Evolutionary conservation across 2,888 invertebrate species (phyloP).

Genomic region (Mayetiola destructor): DNA sequence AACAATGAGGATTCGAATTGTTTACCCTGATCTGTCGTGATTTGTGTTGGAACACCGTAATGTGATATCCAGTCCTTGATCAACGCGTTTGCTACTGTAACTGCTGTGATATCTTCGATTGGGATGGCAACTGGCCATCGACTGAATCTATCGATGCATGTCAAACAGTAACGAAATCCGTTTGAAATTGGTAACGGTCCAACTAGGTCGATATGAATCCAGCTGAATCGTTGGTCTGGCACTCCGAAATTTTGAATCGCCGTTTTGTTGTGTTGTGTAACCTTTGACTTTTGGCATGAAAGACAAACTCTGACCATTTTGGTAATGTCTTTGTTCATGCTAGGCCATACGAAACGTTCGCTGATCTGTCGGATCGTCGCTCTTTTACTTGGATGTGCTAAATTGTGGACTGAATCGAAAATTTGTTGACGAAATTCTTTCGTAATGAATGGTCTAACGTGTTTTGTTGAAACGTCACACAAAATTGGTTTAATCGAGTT

Average conservation of each 20-base stretch:
- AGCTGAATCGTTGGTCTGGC: constrained; percentile 15
- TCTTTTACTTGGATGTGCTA: constrained; percentile 17
- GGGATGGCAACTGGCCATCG: constrained; percentile 23
- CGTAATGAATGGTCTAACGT: constrained; percentile 18
- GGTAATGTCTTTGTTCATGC: not conserved
- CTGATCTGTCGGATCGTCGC: constrained; percentile 16
- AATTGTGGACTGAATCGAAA: constrained; percentile 18
- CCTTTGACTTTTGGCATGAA: constrained; percentile 4
- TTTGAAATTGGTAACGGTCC: constrained; percentile 28
- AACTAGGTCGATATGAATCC: constrained; percentile 32
- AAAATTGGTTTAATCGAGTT: not conserved
- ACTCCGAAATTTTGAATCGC: not conserved
- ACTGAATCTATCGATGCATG: constrained; percentile 22
- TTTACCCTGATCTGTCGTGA: constrained; percentile 29
- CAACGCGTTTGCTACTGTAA: constrained; percentile 24
- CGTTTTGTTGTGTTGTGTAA: not conserved
- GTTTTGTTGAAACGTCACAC: constrained; percentile 16
- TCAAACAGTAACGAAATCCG: constrained; percentile 26
- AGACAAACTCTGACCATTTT: not conserved
- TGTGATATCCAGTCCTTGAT: constrained; percentile 29
- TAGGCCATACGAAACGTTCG: constrained; percentile 14
- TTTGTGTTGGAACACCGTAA: constrained; percentile 28
- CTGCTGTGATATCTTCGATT: constrained; percentile 20
- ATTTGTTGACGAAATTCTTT: constrained; percentile 16
- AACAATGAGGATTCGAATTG: constrained; percentile 29